These are phyloP conservation scores for Taenioides sp. DNA, from an alignment of 2,797 vertebrate species.

Conservation along the genomic window DNA sequence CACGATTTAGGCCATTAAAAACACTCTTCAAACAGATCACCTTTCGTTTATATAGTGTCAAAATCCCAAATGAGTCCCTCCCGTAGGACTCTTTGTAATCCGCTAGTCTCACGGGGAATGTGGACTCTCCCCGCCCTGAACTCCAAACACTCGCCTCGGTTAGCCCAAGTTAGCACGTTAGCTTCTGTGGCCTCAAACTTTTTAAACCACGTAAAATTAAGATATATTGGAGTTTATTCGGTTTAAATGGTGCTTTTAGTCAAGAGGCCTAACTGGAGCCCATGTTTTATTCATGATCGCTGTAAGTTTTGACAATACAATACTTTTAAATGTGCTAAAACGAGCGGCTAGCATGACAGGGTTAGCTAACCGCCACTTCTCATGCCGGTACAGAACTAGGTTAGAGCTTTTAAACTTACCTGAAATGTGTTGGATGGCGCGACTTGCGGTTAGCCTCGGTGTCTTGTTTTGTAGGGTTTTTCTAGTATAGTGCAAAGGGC, in stretches of 20 bases:
- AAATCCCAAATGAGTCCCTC: background rate
- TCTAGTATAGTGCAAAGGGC: constrained; percentile 9
- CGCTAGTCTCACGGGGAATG: background rate
- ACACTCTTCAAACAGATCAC: background rate
- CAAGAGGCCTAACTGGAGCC: rapidly evolving
- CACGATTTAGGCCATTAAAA: background rate
- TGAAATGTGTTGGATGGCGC: constrained; percentile 3
- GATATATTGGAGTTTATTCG: rapidly evolving
- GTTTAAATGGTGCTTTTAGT: rapidly evolving
- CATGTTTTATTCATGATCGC: background rate
- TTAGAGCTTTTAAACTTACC: constrained; percentile 38
- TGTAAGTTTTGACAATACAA: background rate
- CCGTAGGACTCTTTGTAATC: background rate
- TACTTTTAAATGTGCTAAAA: constrained; percentile 11
- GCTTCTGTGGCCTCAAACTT: background rate
- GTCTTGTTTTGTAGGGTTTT: background rate
- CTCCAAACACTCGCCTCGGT: background rate
- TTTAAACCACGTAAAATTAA: rapidly evolving
- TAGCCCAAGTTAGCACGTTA: constrained; percentile 21
- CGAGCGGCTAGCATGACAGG: constrained; percentile 27
- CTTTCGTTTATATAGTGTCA: background rate
- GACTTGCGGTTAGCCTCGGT: background rate
- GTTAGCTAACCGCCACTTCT: constrained; percentile 23
- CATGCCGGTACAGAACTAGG: constrained; percentile 30
- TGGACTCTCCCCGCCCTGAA: constrained; percentile 52